Conservation (phyloP, 2,113 vertebrate genomes). For the Leptocoma aspasia region DNA sequence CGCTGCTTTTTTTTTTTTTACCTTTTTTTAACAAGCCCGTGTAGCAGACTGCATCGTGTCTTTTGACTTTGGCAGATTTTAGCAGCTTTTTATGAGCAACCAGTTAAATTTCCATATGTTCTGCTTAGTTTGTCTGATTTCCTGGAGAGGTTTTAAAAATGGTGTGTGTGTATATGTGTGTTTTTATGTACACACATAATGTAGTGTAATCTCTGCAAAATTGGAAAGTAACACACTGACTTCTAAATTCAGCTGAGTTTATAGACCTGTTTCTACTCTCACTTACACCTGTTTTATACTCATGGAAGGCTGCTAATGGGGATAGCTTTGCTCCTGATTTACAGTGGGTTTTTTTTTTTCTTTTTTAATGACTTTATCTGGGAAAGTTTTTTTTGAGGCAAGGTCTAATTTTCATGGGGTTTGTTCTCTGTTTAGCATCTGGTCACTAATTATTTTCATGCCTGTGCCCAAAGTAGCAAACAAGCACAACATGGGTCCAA, state of each 20-base stretch:
- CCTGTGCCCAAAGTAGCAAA: neutral
- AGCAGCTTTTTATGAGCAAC: conserved; percentile 38
- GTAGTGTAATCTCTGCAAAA: neutral
- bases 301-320: neutral
- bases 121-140: neutral
- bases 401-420: neutral
- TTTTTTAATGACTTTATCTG: neutral
- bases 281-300: neutral
- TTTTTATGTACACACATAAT: neutral
- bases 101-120: neutral
- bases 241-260: conserved; percentile 18
- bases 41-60: neutral
- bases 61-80: conserved; percentile 17
- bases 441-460: neutral
- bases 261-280: neutral
- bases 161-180: neutral
- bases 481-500: neutral
- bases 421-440: neutral
- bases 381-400: neutral
- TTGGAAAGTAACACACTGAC: neutral
- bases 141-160: neutral
- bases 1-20: neutral
- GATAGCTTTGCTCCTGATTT: conserved; percentile 13
- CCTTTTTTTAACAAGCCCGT: neutral
- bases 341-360: neutral